Evolutionary conservation across 2,113 vertebrate species (phyloP).

Genomic region (Aegotheles bennettii): DNA sequence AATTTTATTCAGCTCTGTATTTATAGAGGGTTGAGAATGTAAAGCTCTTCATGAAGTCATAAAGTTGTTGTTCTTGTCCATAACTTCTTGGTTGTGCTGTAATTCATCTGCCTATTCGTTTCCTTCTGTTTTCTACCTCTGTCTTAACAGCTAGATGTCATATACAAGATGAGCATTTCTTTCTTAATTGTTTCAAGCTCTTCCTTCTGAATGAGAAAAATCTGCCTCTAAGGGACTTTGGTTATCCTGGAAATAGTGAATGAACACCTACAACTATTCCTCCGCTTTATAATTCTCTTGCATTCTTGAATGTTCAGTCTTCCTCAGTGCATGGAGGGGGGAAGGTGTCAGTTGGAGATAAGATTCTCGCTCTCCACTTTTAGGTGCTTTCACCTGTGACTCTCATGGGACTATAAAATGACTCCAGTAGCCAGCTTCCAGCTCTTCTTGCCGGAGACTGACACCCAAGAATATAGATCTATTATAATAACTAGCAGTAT

Average conservation of each 20-base stretch:
- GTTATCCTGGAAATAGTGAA: background rate
- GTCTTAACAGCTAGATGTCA: background rate
- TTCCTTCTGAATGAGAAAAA: background rate
- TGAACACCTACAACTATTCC: background rate
- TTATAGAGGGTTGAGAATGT: background rate
- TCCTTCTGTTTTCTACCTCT: background rate
- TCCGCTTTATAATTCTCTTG: background rate
- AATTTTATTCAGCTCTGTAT: background rate
- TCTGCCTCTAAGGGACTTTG: background rate
- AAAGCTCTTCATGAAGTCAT: background rate
- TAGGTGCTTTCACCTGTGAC: background rate
- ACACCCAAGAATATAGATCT: background rate
- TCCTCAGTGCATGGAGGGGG: background rate
- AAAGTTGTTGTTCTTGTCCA: background rate
- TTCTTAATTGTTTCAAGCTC: background rate
- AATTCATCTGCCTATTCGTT: background rate
- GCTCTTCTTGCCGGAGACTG: background rate
- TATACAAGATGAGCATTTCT: background rate
- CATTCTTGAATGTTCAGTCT: background rate
- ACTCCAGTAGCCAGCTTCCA: background rate
- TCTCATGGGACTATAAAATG: background rate
- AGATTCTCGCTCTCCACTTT: background rate
- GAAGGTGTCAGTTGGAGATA: background rate
- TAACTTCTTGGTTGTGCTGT: background rate
- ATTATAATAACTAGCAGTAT: background rate